These are phyloP conservation scores for Lycocerus yunnanus DNA, from an alignment of 2,888 invertebrate genomes.

Conservation along the genomic window DNA sequence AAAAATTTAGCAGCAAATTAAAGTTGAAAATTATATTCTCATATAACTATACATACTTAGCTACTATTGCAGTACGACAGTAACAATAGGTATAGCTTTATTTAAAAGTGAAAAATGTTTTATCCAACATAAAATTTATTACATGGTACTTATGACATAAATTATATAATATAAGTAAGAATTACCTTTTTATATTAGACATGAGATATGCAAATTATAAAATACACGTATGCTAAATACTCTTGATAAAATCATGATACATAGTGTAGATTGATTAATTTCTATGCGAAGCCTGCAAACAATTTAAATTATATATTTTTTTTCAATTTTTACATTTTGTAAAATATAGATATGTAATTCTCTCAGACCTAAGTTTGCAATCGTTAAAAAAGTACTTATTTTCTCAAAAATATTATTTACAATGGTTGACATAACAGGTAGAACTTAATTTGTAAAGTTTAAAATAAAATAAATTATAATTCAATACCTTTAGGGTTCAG, in stretches of 20 bases:
- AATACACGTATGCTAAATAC: not conserved
- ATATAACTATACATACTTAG: not conserved
- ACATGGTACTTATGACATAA: not conserved
- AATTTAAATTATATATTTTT: not conserved
- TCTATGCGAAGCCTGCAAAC: not conserved
- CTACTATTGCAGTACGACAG: not conserved
- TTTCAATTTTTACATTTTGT: not conserved
- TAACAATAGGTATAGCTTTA: not conserved
- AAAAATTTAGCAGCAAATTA: not conserved
- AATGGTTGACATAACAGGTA: too few species aligned
- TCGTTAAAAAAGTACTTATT: not conserved
- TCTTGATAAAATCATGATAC: not conserved
- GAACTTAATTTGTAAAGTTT: too few species aligned
- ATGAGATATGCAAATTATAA: conserved; percentile 5
- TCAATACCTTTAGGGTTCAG: too few species aligned
- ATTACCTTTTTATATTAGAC: conserved; percentile 4
- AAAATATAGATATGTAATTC: not conserved
- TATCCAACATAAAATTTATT: not conserved
- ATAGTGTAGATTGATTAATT: not conserved
- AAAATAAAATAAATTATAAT: too few species aligned
- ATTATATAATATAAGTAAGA: conserved; percentile 1
- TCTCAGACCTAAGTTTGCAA: not conserved
- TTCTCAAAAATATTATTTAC: too few species aligned
- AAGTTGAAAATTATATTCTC: not conserved
- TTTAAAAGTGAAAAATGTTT: not conserved